Evolutionary conservation across 2,113 vertebrate genomes (phyloP).

Genomic region (Sardina pilchardus): DNA sequence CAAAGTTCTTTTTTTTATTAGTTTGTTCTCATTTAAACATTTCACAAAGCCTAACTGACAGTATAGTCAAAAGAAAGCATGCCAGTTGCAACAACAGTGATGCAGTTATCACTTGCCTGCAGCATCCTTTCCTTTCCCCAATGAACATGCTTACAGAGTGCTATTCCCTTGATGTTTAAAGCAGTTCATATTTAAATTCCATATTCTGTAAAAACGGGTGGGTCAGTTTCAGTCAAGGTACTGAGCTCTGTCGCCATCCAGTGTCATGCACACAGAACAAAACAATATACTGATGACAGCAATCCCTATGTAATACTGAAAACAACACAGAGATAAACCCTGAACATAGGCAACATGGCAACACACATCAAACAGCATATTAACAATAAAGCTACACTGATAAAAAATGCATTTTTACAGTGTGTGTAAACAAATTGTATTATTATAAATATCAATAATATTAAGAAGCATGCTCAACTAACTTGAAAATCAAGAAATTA

Average conservation of each 20-base stretch:
- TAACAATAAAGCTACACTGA: neutral
- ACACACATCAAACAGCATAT: neutral
- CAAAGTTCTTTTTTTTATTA: neutral
- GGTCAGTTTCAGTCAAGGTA: neutral
- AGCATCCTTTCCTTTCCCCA: neutral
- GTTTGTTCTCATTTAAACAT: neutral
- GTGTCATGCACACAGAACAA: neutral
- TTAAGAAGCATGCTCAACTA: neutral
- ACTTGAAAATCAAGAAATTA: neutral
- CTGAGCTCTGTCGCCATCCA: neutral
- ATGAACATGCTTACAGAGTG: neutral
- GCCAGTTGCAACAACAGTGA: neutral
- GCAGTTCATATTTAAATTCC: neutral
- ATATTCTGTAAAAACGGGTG: neutral
- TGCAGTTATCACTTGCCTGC: neutral
- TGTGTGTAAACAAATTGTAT: neutral
- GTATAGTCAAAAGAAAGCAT: neutral
- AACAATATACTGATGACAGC: neutral
- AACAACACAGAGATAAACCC: neutral
- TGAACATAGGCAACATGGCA: slow-evolving; percentile 4
- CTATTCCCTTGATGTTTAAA: neutral
- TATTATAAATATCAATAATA: neutral
- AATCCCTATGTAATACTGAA: neutral
- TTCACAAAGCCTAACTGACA: slow-evolving; percentile 3
- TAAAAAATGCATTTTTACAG: neutral